Percentiles rank a stretch among this genome's conserved stretches.
Conservation (phyloP, 2,113 vertebrate genomes). For the Poicephalus meyeri region DNA sequence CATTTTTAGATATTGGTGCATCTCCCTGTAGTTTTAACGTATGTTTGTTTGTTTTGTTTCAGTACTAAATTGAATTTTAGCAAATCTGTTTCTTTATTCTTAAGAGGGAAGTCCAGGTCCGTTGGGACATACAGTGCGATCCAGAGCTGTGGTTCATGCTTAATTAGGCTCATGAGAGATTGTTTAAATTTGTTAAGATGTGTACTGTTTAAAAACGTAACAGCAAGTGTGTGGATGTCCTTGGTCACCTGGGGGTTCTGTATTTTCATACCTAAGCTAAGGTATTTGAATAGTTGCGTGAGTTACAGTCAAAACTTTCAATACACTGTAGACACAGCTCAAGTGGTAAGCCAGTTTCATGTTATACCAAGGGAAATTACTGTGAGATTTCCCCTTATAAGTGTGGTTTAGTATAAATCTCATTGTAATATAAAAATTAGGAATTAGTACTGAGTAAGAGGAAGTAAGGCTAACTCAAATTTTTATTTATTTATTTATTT, state of each 20-base stretch:
- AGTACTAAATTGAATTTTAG: neutral
- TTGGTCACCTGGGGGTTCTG: neutral
- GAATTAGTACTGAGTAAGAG: neutral
- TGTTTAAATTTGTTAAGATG: neutral
- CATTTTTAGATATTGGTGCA: neutral
- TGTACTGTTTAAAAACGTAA: neutral
- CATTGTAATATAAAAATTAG: neutral
- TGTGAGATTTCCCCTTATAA: neutral
- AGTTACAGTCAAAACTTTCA: neutral
- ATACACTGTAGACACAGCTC: neutral
- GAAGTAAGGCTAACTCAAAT: neutral
- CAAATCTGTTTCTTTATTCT: neutral
- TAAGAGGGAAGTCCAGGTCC: neutral
- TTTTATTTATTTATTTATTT: neutral
- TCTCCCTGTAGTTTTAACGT: neutral
- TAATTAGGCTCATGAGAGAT: neutral
- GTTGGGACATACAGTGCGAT: no score
- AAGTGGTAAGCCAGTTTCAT: neutral
- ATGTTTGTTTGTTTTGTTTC: neutral
- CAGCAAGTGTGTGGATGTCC: neutral
- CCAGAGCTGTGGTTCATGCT: neutral
- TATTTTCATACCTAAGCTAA: neutral
- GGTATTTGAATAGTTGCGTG: neutral
- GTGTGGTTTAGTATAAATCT: neutral
- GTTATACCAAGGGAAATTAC: neutral